These are phyloP conservation scores for Darevskia nairensis DNA, from an alignment of 2,797 vertebrate genomes.

Conservation along the genomic window DNA sequence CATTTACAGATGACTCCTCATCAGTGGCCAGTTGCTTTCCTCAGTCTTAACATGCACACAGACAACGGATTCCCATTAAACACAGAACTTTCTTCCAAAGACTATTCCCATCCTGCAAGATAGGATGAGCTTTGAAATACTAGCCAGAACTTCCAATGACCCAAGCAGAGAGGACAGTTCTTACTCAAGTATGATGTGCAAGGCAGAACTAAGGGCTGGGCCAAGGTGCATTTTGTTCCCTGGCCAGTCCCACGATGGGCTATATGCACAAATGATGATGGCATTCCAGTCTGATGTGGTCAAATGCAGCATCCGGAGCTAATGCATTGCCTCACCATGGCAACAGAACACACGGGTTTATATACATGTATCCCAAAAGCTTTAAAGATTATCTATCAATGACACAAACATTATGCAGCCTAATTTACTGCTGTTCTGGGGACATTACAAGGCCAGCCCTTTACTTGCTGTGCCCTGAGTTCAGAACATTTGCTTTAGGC, in stretches of 20 bases:
- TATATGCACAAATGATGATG: slow-evolving; percentile 25
- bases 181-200: not conserved
- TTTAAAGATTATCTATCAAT: slow-evolving; percentile 49
- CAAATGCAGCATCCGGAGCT: slow-evolving; percentile 41
- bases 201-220: not conserved
- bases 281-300: slow-evolving; percentile 54
- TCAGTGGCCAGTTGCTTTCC: not conserved
- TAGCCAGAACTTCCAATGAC: not conserved
- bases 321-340: slow-evolving; percentile 49
- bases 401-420: not conserved
- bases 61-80: not conserved
- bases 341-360: slow-evolving; percentile 50
- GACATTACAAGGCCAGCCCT: not conserved
- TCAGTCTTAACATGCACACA: not conserved
- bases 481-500: not conserved
- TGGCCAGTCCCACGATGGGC: not conserved
- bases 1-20: not conserved
- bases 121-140: fast-evolving
- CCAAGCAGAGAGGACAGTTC: not conserved
- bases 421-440: slow-evolving; percentile 8
- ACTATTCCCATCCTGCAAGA: not conserved
- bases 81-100: not conserved
- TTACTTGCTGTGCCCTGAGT: not conserved
- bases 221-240: slow-evolving; percentile 11
- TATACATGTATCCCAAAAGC: slow-evolving; percentile 55